Evolutionary conservation across 2,888 invertebrate genomes (phyloP), one percentile per base, ranked within the genome.

Genomic region (Monoplex corrugatus): DNA sequence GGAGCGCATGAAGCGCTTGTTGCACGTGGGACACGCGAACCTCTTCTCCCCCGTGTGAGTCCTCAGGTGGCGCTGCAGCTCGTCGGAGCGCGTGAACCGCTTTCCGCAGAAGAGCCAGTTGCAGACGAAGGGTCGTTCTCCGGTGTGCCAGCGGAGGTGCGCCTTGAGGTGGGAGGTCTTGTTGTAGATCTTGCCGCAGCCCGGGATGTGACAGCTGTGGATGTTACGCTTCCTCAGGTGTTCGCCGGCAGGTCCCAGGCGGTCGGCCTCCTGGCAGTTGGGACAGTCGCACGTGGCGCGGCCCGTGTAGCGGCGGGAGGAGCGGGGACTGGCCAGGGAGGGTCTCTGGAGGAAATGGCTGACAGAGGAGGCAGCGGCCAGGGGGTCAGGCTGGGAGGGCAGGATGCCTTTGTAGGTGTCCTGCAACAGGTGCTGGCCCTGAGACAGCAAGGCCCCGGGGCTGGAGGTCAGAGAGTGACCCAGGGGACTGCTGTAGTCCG

Each of bases 71-170:
- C 99, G 97, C 96, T 99, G 99, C 94, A 99, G 97, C 96, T 99
- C 99, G 96, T 99, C 99, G 92, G 98, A 99, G 94, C 98, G 97
- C 91, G 99, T 99, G 97, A 99, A 99, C 92, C 99, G 97, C 96
- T 99, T 99, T 92, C 99, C 99, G 96, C 99, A 99, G 97, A 99
- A 99, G 95, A 99, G 97, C 99, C 99, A 99, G 96, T 99, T 98
- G 97, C 99, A 99, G 91, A 98, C 98, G 96, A 98, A 98, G 72
- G 99, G 99, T 93, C 99, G 97, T 96, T 99, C 99, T 90, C 99
- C 99, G 85, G 99, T 99, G 97, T 99, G 99, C 99, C 99, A 99
- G 95, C 99, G 97, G 91, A 99, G 97, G 96, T 99, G 99, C 86
- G 99, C 99, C 97, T 99, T 99, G 95, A 99, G 97, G 97, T 99